phyloP scores from a whole-genome alignment of 1,140 invertebrate genomes.

The Aricia agestis region DNA sequence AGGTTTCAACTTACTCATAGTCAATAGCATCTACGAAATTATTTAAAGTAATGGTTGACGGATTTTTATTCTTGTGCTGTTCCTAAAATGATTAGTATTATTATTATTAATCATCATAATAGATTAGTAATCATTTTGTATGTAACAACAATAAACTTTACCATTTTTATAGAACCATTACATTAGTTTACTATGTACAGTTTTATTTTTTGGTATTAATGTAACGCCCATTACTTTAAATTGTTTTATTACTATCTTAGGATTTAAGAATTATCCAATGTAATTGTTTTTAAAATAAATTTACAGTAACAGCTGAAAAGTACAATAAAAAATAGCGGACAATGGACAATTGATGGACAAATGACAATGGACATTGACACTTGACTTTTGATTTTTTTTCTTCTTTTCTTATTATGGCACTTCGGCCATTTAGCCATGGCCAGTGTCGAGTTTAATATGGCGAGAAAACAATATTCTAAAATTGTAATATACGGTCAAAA shows the following conservation, averaged over 20 bases:
- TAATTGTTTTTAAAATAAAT: too few relatives aligned
- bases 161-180: constrained; percentile 10
- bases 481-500: too few relatives aligned
- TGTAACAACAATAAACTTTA: constrained; percentile 11
- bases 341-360: not conserved
- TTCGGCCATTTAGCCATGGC: too few relatives aligned
- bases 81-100: constrained; percentile 38
- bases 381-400: not conserved
- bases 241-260: not conserved
- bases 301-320: not conserved
- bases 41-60: constrained; percentile 39
- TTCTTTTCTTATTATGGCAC: too few relatives aligned
- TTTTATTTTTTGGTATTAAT: not conserved
- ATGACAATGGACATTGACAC: not conserved
- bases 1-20: constrained; percentile 49
- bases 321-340: not conserved
- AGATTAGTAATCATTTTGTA: not conserved
- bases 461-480: too few relatives aligned
- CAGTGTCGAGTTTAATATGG: too few relatives aligned
- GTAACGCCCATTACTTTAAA: too few relatives aligned
- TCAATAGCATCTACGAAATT: constrained; percentile 41
- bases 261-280: too few relatives aligned
- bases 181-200: not conserved
- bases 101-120: constrained; percentile 16
- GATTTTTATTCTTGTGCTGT: constrained; percentile 36